These are phyloP conservation scores for Tinea trinotella DNA, from an alignment of 2,888 invertebrate genomes.

Conservation along the genomic window DNA sequence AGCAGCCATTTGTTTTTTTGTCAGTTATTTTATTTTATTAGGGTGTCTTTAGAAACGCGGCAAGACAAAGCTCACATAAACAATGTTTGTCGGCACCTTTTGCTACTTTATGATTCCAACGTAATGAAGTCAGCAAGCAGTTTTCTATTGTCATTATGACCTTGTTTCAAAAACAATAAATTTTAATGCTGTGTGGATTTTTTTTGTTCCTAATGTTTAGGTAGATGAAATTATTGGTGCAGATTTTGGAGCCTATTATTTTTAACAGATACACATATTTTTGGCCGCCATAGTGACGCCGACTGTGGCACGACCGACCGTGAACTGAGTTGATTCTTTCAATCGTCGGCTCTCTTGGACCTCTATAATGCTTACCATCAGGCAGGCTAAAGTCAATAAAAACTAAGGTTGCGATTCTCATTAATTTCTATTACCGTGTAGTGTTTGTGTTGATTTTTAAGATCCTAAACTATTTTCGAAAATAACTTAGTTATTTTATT, in stretches of 20 bases:
- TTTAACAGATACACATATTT: too few relatives aligned
- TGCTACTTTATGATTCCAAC: conserved; percentile 39
- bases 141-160: background rate
- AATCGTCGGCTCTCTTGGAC: too few relatives aligned
- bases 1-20: conserved; percentile 64
- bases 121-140: conserved; percentile 27
- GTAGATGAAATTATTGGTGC: background rate
- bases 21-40: conserved; percentile 69
- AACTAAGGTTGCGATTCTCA: too few relatives aligned
- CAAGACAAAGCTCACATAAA: conserved; percentile 68
- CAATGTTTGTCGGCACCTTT: conserved; percentile 63
- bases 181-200: background rate
- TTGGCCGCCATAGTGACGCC: too few relatives aligned
- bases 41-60: conserved; percentile 68
- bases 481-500: too few relatives aligned
- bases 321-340: too few relatives aligned
- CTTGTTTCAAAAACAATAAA: conserved; percentile 3
- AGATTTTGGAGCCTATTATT: background rate
- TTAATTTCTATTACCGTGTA: too few relatives aligned
- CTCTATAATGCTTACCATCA: too few relatives aligned
- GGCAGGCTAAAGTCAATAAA: too few relatives aligned
- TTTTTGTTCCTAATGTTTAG: background rate
- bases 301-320: too few relatives aligned
- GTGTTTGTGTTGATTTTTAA: too few relatives aligned
- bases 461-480: too few relatives aligned